Evolutionary conservation across 2,797 vertebrate genomes (phyloP), one percentile per base, ranked within the genome.

Genomic region (Pseudopleuronectes americanus): DNA sequence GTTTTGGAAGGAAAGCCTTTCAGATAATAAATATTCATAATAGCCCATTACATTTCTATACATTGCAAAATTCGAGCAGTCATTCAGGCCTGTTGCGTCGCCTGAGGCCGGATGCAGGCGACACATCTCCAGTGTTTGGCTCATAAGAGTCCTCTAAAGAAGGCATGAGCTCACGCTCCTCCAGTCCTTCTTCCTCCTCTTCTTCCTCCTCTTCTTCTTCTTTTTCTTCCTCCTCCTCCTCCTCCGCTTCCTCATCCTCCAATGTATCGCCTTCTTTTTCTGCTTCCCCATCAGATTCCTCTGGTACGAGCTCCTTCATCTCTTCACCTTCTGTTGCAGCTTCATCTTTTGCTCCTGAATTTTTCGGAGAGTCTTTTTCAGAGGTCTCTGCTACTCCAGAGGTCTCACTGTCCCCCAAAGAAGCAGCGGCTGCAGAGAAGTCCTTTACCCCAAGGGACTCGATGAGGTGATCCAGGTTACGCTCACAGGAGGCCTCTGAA

Each of bases 381-480:
- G 68, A 53, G 4, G 47, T 23, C 2, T 48, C 56, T 0, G 48
- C 22, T 1, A 63, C 57, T 14, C 55, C 74, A 1, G 48, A 43
- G 0, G 38, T 28, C n/a, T 14, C 63, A 4, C 47, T 41, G 5
- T 79, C 69, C 7, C 0, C 8, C 2, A 0, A 16, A n/a, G 22
- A 13, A 4, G 51, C 47, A 3, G 88, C 64, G 1, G 79, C 84
- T 7, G 78, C 48, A 7, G 78, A 76, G 16, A 82, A 58, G 67
- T 92, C 88, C 6, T 82, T 89, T 63, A 89, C 87, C 1, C 90
- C 87, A 8, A 97, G 92, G 1, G 95, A 95, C 80, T 96, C 92
- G 13, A 97, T 96, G 43, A 97, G 94, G 79, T 94, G 89, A 69
- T 97, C 96, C 61, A 97, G 93, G 38, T 93, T 96, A 61, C 92